A percentile compares a stretch with the other conserved stretches of the same genome.
Evolutionary conservation across 1,140 invertebrate species (phyloP).

Genomic region (Drosophila malerkotliana): DNA sequence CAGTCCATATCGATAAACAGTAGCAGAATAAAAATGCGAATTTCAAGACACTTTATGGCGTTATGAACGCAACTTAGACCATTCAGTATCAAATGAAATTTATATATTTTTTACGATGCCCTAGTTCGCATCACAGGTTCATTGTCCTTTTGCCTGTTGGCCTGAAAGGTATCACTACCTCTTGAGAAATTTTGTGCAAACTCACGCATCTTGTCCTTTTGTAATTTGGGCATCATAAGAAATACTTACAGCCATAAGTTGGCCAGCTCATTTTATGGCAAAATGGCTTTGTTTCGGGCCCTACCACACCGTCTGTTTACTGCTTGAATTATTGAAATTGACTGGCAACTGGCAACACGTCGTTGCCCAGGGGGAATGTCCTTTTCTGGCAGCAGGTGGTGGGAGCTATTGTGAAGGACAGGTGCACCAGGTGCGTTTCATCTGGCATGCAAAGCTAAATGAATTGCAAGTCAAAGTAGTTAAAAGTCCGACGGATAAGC

Average conservation of each 20-base stretch:
- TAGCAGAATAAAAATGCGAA: constrained; percentile 12
- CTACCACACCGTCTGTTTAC: constrained; percentile 20
- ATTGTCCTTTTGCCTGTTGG: not conserved
- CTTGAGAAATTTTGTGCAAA: not conserved
- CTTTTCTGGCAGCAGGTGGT: not conserved
- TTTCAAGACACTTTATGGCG: constrained; percentile 28
- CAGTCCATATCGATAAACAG: constrained; percentile 25
- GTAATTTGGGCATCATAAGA: constrained; percentile 31
- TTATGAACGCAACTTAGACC: constrained; percentile 10
- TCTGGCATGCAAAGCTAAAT: constrained; percentile 68
- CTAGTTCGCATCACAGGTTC: constrained; percentile 1
- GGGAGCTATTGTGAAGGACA: constrained; percentile 10
- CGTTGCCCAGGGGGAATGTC: constrained; percentile 13
- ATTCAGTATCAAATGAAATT: constrained; percentile 4
- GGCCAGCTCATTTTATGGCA: constrained; percentile 53
- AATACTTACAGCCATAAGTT: constrained; percentile 40
- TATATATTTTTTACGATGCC: not conserved
- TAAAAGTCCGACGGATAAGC: constrained; percentile 30
- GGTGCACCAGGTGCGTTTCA: constrained; percentile 61
- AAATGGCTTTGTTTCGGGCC: constrained; percentile 45
- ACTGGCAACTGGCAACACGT: constrained; percentile 43
- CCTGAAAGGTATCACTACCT: not conserved
- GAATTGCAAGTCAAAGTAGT: constrained; percentile 79
- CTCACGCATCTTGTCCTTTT: constrained; percentile 4
- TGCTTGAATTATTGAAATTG: constrained; percentile 53